Base-by-base conservation (phyloP, 2,113 vertebrate genomes). In the Climacteris rufus region DNA sequence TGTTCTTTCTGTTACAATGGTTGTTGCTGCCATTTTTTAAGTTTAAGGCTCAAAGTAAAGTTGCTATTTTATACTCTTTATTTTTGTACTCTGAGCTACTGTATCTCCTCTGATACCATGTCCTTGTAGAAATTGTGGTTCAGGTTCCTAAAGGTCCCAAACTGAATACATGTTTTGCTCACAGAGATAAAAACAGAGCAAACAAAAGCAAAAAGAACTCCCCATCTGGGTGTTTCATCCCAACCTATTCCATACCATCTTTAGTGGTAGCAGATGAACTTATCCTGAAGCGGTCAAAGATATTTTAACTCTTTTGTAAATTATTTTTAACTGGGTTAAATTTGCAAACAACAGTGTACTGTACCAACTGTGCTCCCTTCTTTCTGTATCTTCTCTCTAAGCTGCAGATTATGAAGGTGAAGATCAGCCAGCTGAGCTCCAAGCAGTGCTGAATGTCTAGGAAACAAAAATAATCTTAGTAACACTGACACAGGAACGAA, bases 391-490 rank as follows among this genome's bases (percentile, higher is more conserved):
- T 89, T 98, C 65, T 99, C 98, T 77, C 98, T 82, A 60, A 97
- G 97, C 77, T 91, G 98, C 94, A 98, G 97, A 97, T 99, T 99
- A 83, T 99, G 97, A 57, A 99, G 97, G 91, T 99, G 99, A 24
- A 99, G 96, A 82, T 99, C 98, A 45, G 99, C 99, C 52, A 99
- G 96, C 44, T 98, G 98, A 65, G 98, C 95, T 77, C 99, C 99
- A 30, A 99, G 97, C 44, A 97, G 97, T 45, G 97, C 97, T 65
- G 98, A 98, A 56, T 98, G 97, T 83, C 99, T 99, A 90, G 74
- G 61, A 97, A 95, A 95, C 25, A 77, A 74, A 91, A 92, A 27
- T 18, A 77, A 21, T 56, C 23, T 94, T 68, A 90, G 14, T 24
- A 64, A 68, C 23, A n/a, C n/a, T 25, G 37, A 80, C 45, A 64